A percentile compares a stretch with the other conserved stretches of the same genome.
phyloP scores from a whole-genome alignment of 2,113 vertebrate species.

The Chelonoidis abingdonii region DNA sequence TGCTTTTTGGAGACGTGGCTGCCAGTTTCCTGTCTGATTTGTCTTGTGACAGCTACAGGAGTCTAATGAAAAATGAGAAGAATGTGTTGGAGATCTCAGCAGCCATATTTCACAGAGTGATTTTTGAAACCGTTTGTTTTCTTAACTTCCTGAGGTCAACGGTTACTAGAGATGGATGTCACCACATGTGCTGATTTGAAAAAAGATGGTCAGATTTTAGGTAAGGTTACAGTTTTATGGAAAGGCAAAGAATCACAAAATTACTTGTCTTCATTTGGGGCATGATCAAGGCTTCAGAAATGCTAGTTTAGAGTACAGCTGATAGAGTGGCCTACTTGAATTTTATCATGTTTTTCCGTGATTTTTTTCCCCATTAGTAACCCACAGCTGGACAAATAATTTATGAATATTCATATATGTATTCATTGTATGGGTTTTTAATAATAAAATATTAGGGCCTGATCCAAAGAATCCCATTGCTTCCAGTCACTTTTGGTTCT shows the following conservation, averaged over 20 bases:
- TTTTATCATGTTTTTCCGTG: not conserved
- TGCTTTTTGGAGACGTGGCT: fast-evolving
- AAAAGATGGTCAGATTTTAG: slow-evolving; percentile 28
- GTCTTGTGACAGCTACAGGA: slow-evolving; percentile 52
- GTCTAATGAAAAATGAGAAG: slow-evolving; percentile 62
- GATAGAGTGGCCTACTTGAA: not conserved
- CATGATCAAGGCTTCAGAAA: not conserved
- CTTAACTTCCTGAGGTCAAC: slow-evolving; percentile 71
- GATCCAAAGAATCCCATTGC: not conserved
- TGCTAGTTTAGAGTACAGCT: not conserved
- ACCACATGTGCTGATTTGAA: slow-evolving; percentile 62
- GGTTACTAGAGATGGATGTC: slow-evolving; percentile 67
- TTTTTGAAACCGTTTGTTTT: slow-evolving; percentile 72
- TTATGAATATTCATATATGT: not conserved
- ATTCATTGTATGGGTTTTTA: not conserved
- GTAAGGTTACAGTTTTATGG: not conserved
- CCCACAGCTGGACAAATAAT: not conserved
- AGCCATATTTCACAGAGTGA: slow-evolving; percentile 66
- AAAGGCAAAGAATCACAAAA: slow-evolving; percentile 16
- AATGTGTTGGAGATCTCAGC: slow-evolving; percentile 61
- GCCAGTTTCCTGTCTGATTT: slow-evolving; percentile 45
- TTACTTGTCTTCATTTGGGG: not conserved
- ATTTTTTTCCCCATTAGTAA: not conserved
- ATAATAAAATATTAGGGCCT: not conserved
- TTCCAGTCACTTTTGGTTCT: not conserved